Evolutionary conservation across 2,888 invertebrate genomes (phyloP).

Genomic region (Synergus itoensis): DNA sequence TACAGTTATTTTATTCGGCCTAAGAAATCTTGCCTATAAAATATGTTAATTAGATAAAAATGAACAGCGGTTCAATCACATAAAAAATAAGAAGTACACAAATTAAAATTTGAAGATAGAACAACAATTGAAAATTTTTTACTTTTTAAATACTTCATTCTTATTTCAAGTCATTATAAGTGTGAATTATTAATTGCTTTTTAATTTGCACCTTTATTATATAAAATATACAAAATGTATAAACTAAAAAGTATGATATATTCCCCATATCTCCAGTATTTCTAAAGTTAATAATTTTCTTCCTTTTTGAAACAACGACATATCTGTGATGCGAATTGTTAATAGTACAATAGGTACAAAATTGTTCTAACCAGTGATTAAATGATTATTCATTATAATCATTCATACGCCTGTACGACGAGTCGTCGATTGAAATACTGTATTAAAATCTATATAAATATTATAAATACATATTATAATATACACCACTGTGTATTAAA

Average conservation of each 20-base stretch:
- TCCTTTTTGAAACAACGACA: constrained; percentile 37
- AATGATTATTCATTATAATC: constrained; percentile 15
- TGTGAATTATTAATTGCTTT: not conserved
- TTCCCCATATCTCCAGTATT: not conserved
- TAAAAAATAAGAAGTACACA: not conserved
- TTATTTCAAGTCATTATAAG: not conserved
- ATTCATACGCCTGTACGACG: constrained; percentile 21
- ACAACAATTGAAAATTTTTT: not conserved
- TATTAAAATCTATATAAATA: constrained; percentile 15
- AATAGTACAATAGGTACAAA: not conserved
- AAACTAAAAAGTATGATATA: not conserved
- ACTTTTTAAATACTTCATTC: not conserved
- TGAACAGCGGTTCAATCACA: not conserved
- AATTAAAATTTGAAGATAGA: no score
- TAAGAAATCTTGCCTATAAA: not conserved
- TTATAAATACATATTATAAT: not conserved
- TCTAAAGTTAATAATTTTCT: not conserved
- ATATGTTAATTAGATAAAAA: not conserved
- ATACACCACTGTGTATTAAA: constrained; percentile 13
- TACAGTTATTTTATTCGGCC: not conserved
- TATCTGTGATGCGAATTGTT: constrained; percentile 40
- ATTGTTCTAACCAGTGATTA: constrained; percentile 17
- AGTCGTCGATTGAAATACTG: constrained; percentile 20
- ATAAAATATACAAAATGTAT: not conserved
- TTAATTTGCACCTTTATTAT: not conserved